Percentiles rank a stretch among this genome's conserved stretches.
Conservation (phyloP, 2,797 vertebrate genomes). For the Mycteria americana region DNA sequence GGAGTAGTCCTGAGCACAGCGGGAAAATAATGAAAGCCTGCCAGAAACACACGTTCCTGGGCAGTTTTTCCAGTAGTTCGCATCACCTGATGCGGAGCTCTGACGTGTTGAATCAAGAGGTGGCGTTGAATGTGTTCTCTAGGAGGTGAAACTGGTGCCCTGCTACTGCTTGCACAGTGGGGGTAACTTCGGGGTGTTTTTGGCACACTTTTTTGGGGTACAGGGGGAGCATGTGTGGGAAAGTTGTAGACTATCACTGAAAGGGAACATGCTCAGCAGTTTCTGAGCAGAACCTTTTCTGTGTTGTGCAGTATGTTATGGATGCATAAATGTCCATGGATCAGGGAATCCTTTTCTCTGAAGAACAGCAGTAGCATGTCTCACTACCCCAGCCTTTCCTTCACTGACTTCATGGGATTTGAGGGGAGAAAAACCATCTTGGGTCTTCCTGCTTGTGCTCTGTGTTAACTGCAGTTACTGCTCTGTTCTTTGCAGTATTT, state of each 20-base stretch:
- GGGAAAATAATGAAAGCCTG: not conserved
- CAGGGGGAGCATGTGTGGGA: not conserved
- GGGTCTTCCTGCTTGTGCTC: not conserved
- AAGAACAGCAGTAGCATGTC: not conserved
- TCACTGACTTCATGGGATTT: not conserved
- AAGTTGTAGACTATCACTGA: not conserved
- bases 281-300: not conserved
- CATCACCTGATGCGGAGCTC: not conserved
- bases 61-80: not conserved
- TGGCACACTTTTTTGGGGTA: not conserved
- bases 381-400: not conserved
- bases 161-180: not conserved
- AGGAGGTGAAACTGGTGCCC: not conserved
- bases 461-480: not conserved
- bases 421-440: not conserved
- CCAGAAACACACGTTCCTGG: not conserved
- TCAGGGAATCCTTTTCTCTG: not conserved
- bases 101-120: not conserved
- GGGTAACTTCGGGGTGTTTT: not conserved
- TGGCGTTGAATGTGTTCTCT: not conserved
- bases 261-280: not conserved
- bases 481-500: not conserved
- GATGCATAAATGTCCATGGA: not conserved
- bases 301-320: accelerated
- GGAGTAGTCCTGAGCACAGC: not conserved